Evolutionary conservation across 2,113 vertebrate genomes (phyloP).

Genomic region (Misgurnus mizolepis): DNA sequence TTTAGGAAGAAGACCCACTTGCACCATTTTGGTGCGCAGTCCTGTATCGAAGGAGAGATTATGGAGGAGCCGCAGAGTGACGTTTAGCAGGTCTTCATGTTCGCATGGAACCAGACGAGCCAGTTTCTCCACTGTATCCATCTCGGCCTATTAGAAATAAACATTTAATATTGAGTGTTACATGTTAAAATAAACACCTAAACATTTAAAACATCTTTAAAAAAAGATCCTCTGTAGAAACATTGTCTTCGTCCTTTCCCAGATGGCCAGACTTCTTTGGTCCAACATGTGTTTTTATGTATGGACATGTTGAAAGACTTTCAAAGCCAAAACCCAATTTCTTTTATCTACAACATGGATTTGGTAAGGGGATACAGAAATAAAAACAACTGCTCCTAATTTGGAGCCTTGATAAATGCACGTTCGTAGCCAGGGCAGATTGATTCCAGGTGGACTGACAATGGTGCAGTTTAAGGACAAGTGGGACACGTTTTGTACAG

Average conservation of each 20-base stretch:
- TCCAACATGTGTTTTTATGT: conserved; percentile 19
- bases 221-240: background rate
- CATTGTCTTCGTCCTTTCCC: background rate
- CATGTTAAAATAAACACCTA: background rate
- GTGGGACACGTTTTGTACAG: background rate
- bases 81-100: conserved; percentile 84
- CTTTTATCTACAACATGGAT: conserved; percentile 50
- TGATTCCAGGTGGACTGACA: conserved; percentile 51
- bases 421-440: conserved; percentile 29
- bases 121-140: conserved; percentile 86
- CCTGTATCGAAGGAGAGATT: conserved; percentile 93
- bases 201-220: background rate
- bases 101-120: conserved; percentile 85
- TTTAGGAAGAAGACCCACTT: conserved; percentile 87
- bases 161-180: conserved; percentile 18
- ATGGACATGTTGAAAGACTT: conserved; percentile 25
- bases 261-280: background rate
- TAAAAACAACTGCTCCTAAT: conserved; percentile 49
- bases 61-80: conserved; percentile 85
- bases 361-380: conserved; percentile 39
- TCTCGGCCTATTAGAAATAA: conserved; percentile 78
- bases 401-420: conserved; percentile 47
- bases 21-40: conserved; percentile 90
- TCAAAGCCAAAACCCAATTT: conserved; percentile 18
- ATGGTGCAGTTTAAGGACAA: background rate